phyloP scores from a whole-genome alignment of 2,888 invertebrate genomes.

The Glyphotaelius pellucidus region DNA sequence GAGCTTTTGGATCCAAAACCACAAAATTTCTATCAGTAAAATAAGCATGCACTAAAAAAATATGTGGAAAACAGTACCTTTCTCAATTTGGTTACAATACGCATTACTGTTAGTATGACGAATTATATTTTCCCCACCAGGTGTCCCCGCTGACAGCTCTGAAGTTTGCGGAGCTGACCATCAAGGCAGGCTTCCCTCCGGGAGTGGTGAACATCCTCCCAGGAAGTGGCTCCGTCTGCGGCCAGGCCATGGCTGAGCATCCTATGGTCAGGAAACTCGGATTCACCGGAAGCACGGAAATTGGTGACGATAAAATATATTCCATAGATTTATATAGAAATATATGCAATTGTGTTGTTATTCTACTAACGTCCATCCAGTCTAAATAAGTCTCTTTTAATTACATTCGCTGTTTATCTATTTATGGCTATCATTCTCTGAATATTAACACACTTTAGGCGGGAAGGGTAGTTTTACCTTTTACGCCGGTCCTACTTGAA shows the following conservation, averaged over 20 bases:
- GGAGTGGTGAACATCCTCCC: constrained; percentile 96
- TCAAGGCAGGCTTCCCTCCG: constrained; percentile 93
- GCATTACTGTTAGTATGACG: not conserved
- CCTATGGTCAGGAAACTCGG: constrained; percentile 92
- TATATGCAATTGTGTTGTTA: too few species aligned
- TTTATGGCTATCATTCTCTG: too few species aligned
- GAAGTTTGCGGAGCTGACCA: constrained; percentile 95
- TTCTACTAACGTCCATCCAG: too few species aligned
- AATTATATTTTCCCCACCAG: constrained; percentile 69
- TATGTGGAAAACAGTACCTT: not conserved
- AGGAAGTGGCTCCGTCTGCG: constrained; percentile 88
- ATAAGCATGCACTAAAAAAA: too few species aligned
- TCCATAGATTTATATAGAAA: too few species aligned
- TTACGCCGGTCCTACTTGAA: too few species aligned
- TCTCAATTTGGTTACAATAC: not conserved
- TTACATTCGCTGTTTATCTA: too few species aligned
- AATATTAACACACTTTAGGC: too few species aligned
- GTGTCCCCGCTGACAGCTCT: constrained; percentile 94
- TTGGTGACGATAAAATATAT: constrained; percentile 77
- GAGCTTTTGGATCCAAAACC: too few species aligned
- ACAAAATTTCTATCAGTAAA: too few species aligned
- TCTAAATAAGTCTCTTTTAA: too few species aligned
- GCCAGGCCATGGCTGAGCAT: constrained; percentile 93
- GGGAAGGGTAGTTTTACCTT: too few species aligned
- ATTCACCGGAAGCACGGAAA: constrained; percentile 96